Conservation (phyloP, 2,113 vertebrate species). For the Eretmochelys imbricata region DNA sequence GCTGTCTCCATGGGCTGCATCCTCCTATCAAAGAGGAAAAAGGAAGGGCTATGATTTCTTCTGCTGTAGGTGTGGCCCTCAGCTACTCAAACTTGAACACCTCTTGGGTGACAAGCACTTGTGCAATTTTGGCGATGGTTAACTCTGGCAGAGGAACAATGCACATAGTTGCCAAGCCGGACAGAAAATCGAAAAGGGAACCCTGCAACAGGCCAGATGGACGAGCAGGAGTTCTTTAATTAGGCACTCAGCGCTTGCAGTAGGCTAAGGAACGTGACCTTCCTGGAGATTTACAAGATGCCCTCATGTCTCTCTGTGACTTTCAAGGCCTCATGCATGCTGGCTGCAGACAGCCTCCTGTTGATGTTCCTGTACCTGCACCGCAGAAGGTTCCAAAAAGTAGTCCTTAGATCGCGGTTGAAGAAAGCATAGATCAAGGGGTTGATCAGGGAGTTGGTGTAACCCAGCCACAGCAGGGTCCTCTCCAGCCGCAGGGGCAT, state of each 20-base stretch:
- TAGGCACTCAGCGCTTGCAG: slow-evolving; percentile 17
- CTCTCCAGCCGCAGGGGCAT: slow-evolving; percentile 79
- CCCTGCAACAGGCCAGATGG: neutral
- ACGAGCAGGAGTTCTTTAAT: neutral
- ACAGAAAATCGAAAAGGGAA: neutral
- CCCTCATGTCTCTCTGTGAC: slow-evolving; percentile 78
- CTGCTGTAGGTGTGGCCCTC: accelerated
- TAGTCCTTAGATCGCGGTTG: slow-evolving; percentile 82
- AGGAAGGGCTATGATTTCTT: neutral
- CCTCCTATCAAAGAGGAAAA: neutral
- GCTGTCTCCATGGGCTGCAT: neutral
- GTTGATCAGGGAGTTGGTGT: slow-evolving; percentile 82
- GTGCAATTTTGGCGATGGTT: accelerated
- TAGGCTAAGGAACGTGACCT: neutral
- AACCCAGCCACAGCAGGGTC: slow-evolving; percentile 81
- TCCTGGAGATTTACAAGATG: slow-evolving; percentile 62
- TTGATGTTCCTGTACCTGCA: slow-evolving; percentile 83
- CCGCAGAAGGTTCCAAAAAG: slow-evolving; percentile 81
- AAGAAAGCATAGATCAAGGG: slow-evolving; percentile 83
- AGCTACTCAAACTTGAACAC: accelerated
- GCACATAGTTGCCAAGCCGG: neutral
- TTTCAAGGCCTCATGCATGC: slow-evolving; percentile 83
- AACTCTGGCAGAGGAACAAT: neutral
- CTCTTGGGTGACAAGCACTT: neutral
- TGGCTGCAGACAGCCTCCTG: slow-evolving; percentile 77